Evolutionary conservation across 1,140 invertebrate species (phyloP), one percentile per base, ranked within the genome.

Genomic region (Helicoverpa armigera): DNA sequence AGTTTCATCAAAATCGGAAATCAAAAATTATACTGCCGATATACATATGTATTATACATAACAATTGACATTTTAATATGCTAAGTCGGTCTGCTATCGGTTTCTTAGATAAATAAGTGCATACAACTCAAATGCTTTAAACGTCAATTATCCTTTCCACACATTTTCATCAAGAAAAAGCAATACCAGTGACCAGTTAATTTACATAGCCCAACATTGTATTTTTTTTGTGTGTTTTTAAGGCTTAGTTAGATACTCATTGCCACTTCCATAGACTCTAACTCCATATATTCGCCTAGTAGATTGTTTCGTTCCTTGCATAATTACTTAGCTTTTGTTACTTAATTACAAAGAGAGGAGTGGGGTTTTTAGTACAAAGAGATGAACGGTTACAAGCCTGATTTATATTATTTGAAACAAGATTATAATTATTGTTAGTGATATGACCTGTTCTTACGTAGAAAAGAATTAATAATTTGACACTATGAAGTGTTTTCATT

Each of bases 281-380:
- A 78, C 23, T 83, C 83, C 16, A 63, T 67, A 70, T 16, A 53
- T 50, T 65, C 56, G 67, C 78, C 78, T 85, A 79, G 83, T 90
- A 87, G 87, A 88, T 89, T 91, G 89, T 91, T 88, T 89, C 87
- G 85, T 89, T 88, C 80, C 83, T 85, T 88, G 88, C 89, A 91
- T 89, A 91, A 91, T 91, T 89, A 90, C 86, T 91, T 88, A 88
- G 88, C 88, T 89, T 90, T 91, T 89, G 88, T 90, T 89, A 88
- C 86, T 89, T 91, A 88, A 91, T 90, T 88, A 91, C 82, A 77
- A 84, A 79, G 56, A 69, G 61, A 85, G 80, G 85, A 86, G 87
- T 86, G 87, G 86, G 87, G 87, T 90, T 90, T 90, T 89, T 88
- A 91, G 84, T 84, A 85, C 83, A 86, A 88, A 85, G 85, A 83